These are phyloP conservation scores for Aspidiotus destructor DNA, from an alignment of 2,888 invertebrate genomes.

Conservation along the genomic window DNA sequence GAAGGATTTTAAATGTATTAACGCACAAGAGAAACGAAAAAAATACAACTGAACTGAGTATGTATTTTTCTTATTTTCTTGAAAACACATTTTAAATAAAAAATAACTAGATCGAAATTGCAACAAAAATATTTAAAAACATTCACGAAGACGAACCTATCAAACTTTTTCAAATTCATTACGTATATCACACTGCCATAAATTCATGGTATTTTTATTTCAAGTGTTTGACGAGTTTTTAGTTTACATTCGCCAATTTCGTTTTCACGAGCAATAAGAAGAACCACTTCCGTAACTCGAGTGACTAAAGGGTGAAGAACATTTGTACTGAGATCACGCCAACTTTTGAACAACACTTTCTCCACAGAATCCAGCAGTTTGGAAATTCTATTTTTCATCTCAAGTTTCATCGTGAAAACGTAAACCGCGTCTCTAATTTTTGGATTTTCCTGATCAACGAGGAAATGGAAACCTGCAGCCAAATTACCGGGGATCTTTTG, in stretches of 20 bases:
- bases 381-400: background rate
- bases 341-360: conserved; percentile 3
- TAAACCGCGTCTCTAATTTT: conserved; percentile 16
- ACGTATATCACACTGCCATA: background rate
- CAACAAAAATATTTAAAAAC: no score
- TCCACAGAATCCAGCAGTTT: conserved; percentile 3
- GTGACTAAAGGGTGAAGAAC: conserved; percentile 10
- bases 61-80: no score
- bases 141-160: no score
- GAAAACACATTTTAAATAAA: no score
- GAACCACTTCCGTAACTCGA: conserved; percentile 12
- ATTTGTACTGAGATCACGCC: conserved; percentile 11
- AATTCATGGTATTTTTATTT: conserved; percentile 8
- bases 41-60: no score
- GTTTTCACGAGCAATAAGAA: conserved; percentile 7
- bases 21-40: no score
- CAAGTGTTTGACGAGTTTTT: conserved; percentile 5
- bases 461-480: conserved; percentile 14
- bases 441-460: conserved; percentile 15
- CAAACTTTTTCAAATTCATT: no score
- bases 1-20: no score
- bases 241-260: background rate
- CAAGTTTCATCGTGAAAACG: conserved; percentile 10
- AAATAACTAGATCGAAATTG: no score
- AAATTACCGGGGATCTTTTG: conserved; percentile 17